Conservation (phyloP, 2,113 vertebrate genomes). For the Colistium nudipinnis region DNA sequence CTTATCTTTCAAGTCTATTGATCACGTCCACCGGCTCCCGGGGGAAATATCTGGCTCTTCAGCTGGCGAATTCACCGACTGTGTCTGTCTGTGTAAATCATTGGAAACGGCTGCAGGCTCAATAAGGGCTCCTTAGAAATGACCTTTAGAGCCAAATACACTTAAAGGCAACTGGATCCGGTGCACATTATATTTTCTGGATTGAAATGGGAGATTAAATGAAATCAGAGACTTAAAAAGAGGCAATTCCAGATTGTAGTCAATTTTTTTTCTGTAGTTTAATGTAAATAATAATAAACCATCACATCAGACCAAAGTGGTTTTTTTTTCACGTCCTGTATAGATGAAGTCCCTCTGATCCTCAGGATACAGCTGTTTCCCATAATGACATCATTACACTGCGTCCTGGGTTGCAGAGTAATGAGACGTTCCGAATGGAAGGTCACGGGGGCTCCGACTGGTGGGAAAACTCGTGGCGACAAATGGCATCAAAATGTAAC, state of each 20-base stretch:
- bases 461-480: not conserved
- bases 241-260: no score
- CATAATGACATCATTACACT: slow-evolving; percentile 16
- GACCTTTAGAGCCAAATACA: not conserved
- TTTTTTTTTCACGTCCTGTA: no score
- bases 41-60: not conserved
- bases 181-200: no score
- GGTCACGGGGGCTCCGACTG: not conserved
- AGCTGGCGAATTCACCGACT: not conserved
- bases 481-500: not conserved
- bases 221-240: no score
- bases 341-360: slow-evolving; percentile 9
- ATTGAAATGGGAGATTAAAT: no score
- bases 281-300: no score
- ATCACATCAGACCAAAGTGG: no score
- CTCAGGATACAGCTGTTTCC: not conserved
- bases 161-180: no score
- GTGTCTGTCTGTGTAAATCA: not conserved
- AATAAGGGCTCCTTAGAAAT: not conserved
- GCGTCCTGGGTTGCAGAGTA: slow-evolving; percentile 2
- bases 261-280: no score
- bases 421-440: not conserved
- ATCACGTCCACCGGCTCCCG: not conserved
- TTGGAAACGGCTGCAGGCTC: not conserved
- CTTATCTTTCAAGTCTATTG: no score